Percentiles rank a stretch among this genome's conserved stretches.
phyloP scores from a whole-genome alignment of 2,888 invertebrate species.

The Athrips mouffetella region DNA sequence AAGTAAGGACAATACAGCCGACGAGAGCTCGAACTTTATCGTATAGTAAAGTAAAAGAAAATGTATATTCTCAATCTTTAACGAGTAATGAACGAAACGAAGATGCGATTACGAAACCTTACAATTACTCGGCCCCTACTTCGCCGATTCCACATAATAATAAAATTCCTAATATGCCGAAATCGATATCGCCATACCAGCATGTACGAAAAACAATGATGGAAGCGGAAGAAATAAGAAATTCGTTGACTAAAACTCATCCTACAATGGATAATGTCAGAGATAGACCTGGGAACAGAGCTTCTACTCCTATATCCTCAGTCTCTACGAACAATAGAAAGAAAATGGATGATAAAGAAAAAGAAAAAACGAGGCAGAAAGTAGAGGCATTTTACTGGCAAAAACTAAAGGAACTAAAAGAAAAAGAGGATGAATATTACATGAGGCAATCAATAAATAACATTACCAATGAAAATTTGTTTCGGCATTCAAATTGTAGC shows the following conservation, averaged over 20 bases:
- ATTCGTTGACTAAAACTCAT: constrained; percentile 47
- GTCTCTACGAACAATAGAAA: constrained; percentile 23
- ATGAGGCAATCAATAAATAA: constrained; percentile 48
- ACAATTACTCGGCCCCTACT: constrained; percentile 70
- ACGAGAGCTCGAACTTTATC: constrained; percentile 65
- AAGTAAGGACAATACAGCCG: constrained; percentile 65
- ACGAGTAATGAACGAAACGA: constrained; percentile 16
- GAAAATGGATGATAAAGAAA: constrained; percentile 46
- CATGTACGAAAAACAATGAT: constrained; percentile 60
- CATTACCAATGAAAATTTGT: constrained; percentile 29
- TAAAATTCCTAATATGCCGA: constrained; percentile 65
- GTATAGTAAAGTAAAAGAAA: constrained; percentile 40
- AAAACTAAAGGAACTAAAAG: constrained; percentile 80
- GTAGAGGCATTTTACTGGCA: constrained; percentile 85
- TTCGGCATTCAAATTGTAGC: constrained; percentile 41
- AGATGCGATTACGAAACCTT: constrained; percentile 42
- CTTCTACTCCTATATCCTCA: constrained; percentile 23
- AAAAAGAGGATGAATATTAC: constrained; percentile 79
- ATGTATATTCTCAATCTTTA: background rate
- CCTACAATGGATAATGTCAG: constrained; percentile 32
- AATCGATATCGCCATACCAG: constrained; percentile 64
- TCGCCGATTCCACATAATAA: constrained; percentile 57
- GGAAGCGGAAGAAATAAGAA: constrained; percentile 61
- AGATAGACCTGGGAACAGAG: constrained; percentile 14
- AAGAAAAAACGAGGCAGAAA: constrained; percentile 76